Evolutionary conservation across 2,113 vertebrate genomes (phyloP).

Genomic region (Asarcornis scutulata): DNA sequence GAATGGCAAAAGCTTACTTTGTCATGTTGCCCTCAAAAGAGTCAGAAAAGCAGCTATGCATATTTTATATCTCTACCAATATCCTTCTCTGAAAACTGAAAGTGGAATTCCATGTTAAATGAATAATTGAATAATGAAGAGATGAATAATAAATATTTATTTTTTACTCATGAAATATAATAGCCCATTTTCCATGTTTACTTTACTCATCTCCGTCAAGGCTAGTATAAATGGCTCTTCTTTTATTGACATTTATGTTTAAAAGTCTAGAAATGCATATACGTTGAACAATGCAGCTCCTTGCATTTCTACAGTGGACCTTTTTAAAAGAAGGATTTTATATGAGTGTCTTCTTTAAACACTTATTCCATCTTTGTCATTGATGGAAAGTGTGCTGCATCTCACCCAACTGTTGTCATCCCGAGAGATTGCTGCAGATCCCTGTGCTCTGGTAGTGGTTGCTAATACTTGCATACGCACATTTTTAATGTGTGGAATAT

Average conservation of each 20-base stretch:
- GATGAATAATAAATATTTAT: constrained; percentile 18
- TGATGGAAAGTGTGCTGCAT: background rate
- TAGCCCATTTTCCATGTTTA: background rate
- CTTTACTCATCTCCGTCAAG: background rate
- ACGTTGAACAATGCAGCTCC: background rate
- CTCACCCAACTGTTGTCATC: background rate
- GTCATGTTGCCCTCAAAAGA: background rate
- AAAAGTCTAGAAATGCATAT: background rate
- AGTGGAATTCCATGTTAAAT: constrained; percentile 34
- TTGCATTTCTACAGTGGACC: background rate
- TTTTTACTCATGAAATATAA: background rate
- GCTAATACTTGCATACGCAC: background rate
- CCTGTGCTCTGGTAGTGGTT: background rate
- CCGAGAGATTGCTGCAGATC: background rate
- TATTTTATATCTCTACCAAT: background rate
- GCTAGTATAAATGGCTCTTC: background rate
- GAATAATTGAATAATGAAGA: constrained; percentile 47
- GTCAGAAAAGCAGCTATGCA: background rate
- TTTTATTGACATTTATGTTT: background rate
- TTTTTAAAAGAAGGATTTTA: background rate
- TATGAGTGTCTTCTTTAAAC: background rate
- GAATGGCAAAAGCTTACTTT: background rate
- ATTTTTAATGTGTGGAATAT: background rate
- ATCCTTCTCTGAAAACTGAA: background rate
- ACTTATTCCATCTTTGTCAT: background rate